Conservation (phyloP, 2,113 vertebrate species). For the Xiphophorus hellerii region DNA sequence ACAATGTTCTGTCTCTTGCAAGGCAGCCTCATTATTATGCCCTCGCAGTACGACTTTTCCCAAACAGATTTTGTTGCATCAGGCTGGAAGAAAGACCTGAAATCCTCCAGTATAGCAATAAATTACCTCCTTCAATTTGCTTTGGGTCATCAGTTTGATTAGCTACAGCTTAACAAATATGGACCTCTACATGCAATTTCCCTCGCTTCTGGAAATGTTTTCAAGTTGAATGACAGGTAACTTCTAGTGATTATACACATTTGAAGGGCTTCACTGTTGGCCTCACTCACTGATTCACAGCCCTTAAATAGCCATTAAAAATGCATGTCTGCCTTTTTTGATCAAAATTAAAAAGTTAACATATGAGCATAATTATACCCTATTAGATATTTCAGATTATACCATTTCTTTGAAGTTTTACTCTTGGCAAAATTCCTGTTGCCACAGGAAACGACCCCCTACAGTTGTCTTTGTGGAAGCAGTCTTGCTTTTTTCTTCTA, state of each 20-base stretch:
- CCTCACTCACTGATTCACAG: conserved; percentile 30
- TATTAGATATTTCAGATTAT: conserved; percentile 59
- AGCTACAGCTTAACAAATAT: conserved; percentile 22
- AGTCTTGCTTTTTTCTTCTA: background rate
- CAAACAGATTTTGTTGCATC: conserved; percentile 51
- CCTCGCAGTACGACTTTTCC: conserved; percentile 25
- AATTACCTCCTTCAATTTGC: conserved; percentile 29
- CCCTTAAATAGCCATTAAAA: conserved; percentile 52
- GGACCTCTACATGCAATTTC: conserved; percentile 8
- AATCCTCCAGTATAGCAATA: conserved; percentile 15
- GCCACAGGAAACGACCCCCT: conserved; percentile 11
- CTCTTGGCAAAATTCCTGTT: conserved; percentile 36
- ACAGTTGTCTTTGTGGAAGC: background rate
- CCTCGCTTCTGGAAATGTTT: conserved; percentile 14
- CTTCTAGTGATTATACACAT: conserved; percentile 19
- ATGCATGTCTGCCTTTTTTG: conserved; percentile 42
- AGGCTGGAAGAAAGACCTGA: conserved; percentile 25
- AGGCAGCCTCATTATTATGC: conserved; percentile 53
- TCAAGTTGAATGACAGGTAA: conserved; percentile 43
- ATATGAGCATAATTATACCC: conserved; percentile 48
- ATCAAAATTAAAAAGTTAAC: conserved; percentile 25
- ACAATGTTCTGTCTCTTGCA: conserved; percentile 27
- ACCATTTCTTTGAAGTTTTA: conserved; percentile 60
- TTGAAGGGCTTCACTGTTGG: conserved; percentile 1
- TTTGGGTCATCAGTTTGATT: conserved; percentile 40